phyloP scores from a whole-genome alignment of 2,113 vertebrate genomes.

The Cyanoramphus novaezelandiae region DNA sequence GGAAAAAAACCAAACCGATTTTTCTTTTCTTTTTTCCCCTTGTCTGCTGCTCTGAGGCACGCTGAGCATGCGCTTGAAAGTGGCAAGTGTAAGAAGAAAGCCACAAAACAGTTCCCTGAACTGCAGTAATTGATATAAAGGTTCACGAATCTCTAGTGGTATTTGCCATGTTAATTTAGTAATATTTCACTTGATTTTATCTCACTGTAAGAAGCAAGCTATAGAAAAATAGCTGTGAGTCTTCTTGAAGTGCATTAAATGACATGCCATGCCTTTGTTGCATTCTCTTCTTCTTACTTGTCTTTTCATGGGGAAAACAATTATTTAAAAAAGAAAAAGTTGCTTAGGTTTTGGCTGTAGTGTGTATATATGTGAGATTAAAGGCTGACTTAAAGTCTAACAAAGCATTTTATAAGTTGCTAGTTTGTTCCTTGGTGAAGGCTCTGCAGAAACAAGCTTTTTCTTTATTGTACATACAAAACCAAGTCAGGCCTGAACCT shows the following conservation, averaged over 20 bases:
- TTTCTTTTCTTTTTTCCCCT: neutral
- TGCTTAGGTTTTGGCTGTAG: neutral
- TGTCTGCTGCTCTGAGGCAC: neutral
- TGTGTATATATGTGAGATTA: neutral
- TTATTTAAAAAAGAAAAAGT: neutral
- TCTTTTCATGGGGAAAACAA: neutral
- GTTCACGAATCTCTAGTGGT: neutral
- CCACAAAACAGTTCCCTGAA: neutral
- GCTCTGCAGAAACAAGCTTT: neutral
- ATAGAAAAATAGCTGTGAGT: neutral
- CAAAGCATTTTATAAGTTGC: neutral
- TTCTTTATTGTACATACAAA: neutral
- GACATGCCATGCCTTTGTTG: neutral
- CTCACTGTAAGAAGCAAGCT: neutral
- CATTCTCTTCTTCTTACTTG: neutral
- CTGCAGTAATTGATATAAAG: neutral
- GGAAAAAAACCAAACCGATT: neutral
- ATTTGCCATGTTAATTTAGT: neutral
- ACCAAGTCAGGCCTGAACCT: neutral
- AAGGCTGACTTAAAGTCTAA: neutral
- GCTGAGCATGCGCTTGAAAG: neutral
- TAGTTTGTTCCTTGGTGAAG: neutral
- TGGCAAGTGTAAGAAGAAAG: neutral
- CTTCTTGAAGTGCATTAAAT: neutral
- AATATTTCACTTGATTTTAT: neutral